A percentile compares a stretch with the other conserved stretches of the same genome.
Conservation (phyloP, 2,113 vertebrate species). For the Peromyscus polionotus region DNA sequence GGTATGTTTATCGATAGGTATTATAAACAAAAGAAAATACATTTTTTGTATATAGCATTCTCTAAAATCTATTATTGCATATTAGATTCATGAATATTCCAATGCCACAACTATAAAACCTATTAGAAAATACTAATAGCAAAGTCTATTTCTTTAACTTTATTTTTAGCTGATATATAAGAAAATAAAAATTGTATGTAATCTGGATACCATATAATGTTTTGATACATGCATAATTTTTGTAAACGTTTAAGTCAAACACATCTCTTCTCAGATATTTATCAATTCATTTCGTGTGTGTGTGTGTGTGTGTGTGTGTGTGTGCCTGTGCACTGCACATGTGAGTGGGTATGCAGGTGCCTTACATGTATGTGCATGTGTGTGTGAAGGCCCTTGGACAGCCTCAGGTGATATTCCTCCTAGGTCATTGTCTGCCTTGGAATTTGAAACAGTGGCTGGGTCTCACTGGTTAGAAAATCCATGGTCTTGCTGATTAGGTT, state of each 20-base stretch:
- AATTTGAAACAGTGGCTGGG: neutral
- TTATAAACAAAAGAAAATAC: slow-evolving; percentile 5
- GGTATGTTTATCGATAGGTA: neutral
- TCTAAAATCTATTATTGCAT: neutral
- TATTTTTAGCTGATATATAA: neutral
- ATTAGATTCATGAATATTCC: neutral
- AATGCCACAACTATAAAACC: neutral
- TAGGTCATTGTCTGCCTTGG: neutral
- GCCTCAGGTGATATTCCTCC: neutral
- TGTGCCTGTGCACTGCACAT: neutral
- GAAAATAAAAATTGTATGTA: neutral
- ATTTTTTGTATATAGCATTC: neutral
- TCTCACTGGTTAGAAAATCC: neutral
- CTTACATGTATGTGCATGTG: neutral
- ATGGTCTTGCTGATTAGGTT: too few relatives aligned
- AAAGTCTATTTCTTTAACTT: neutral
- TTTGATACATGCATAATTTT: neutral
- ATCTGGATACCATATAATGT: neutral
- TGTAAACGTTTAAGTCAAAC: neutral
- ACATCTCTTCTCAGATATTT: neutral
- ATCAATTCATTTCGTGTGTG: neutral
- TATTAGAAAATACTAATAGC: slow-evolving; percentile 33
- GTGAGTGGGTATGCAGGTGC: neutral
- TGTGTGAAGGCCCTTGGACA: neutral
- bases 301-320: neutral